Conservation (phyloP, 2,113 vertebrate species). For the Aythya baeri region DNA sequence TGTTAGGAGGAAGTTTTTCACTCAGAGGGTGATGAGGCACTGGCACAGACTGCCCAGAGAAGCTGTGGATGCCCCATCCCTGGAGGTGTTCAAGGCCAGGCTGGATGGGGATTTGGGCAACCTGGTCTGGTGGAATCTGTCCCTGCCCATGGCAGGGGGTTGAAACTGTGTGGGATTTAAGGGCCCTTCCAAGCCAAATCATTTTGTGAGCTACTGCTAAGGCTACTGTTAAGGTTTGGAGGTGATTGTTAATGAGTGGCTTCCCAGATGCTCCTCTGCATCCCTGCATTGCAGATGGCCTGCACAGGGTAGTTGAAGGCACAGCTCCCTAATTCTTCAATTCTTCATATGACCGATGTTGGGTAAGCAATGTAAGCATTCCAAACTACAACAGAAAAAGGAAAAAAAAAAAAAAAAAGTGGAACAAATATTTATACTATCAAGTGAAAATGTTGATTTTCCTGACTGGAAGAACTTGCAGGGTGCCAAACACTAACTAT, state of each 20-base stretch:
- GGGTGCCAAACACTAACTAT: accelerated
- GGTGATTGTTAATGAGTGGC: neutral
- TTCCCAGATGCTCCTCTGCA: neutral
- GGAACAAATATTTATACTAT: neutral
- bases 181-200: too few species aligned
- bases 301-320: neutral
- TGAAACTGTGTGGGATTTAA: too few species aligned
- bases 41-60: too few species aligned
- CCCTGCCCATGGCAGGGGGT: too few species aligned
- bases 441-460: neutral
- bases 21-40: too few species aligned
- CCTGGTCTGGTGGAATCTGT: too few species aligned
- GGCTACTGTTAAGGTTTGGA: neutral
- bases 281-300: neutral
- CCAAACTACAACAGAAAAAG: neutral
- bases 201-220: neutral
- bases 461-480: neutral
- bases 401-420: neutral
- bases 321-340: neutral
- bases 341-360: neutral
- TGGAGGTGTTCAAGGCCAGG: too few species aligned
- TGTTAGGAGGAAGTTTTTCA: too few species aligned
- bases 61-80: too few species aligned
- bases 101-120: too few species aligned
- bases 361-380: neutral